Evolutionary conservation across 2,113 vertebrate species (phyloP).

Genomic region (pig (Sus scrofa)): T2T-Sscrofa CM000812.6:285821501-285822000

Average conservation of each 20-base stretch:
- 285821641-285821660: not conserved
- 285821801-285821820: not conserved
- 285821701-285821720: not conserved
- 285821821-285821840: not conserved
- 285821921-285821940: not conserved
- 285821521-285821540: fast-evolving
- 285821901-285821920: slow-evolving; percentile 24
- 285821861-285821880: not conserved
- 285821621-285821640: not conserved
- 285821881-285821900: slow-evolving; percentile 62
- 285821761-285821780: fast-evolving
- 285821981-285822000: not conserved
- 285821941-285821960: slow-evolving; percentile 26
- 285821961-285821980: slow-evolving; percentile 52
- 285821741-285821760: not conserved
- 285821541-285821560: fast-evolving
- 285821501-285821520: too few relatives aligned
- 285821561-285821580: fast-evolving
- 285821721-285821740: not conserved
- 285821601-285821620: not conserved
- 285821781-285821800: not conserved
- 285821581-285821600: not conserved
- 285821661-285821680: not conserved
- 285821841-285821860: not conserved
- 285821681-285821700: not conserved